A percentile compares a stretch with the other conserved stretches of the same genome.
phyloP scores from a whole-genome alignment of 2,888 invertebrate species.

The Chirona hameri region DNA sequence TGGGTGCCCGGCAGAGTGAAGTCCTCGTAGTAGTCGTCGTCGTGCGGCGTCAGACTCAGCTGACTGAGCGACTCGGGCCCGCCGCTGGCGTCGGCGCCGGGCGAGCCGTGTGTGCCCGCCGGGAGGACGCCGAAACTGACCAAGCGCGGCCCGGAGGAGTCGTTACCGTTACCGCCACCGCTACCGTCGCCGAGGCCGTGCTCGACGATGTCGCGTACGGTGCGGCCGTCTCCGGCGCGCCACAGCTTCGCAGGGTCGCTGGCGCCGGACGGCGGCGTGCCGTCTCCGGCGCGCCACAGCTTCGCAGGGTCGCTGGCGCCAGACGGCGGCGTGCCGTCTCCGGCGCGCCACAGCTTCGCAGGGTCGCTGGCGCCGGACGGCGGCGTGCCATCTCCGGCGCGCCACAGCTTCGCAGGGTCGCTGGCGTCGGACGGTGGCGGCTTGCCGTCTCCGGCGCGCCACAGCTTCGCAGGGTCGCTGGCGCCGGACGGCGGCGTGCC shows the following conservation, averaged over 20 bases:
- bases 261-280: not conserved
- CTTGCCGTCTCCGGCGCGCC: not conserved
- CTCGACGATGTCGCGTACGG: not conserved
- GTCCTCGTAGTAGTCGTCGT: conserved; percentile 45
- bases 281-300: not conserved
- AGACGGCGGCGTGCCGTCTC: not conserved
- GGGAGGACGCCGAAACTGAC: not conserved
- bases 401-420: not conserved
- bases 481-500: not conserved
- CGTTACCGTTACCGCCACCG: not conserved
- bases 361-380: not conserved
- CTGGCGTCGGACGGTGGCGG: not conserved
- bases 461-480: not conserved
- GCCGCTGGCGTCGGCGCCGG: not conserved
- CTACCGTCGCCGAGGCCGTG: not conserved
- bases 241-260: not conserved
- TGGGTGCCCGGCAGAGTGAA: conserved; percentile 44
- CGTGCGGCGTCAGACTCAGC: conserved; percentile 26
- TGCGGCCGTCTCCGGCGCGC: not conserved
- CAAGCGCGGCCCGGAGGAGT: not conserved
- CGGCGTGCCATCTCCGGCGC: not conserved
- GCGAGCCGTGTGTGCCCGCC: not conserved
- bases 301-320: not conserved
- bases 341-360: not conserved
- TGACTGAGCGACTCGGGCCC: not conserved